These are phyloP conservation scores for Solenopsis fugax DNA, from an alignment of 1,140 invertebrate genomes.

Conservation along the genomic window DNA sequence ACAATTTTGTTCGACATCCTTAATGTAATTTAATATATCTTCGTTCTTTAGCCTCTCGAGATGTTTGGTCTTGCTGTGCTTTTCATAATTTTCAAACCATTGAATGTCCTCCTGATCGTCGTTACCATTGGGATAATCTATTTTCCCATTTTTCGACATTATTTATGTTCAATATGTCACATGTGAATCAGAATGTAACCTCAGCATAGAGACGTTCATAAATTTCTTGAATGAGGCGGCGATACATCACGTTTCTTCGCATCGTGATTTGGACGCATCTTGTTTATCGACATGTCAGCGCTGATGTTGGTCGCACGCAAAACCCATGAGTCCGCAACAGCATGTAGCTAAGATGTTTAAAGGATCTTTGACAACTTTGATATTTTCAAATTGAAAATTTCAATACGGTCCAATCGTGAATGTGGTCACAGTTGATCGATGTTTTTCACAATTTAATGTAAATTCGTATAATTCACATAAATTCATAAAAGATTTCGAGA, in stretches of 20 bases:
- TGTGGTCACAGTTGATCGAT: background rate
- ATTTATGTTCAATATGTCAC: background rate
- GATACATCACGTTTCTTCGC: slow-evolving; percentile 20
- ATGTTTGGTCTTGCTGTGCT: slow-evolving; percentile 2
- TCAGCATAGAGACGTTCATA: background rate
- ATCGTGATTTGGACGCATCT: slow-evolving; percentile 9
- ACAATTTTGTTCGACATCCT: slow-evolving; percentile 46
- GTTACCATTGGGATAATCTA: background rate
- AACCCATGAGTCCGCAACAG: background rate
- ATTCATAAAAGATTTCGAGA: background rate
- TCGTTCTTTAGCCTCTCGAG: background rate
- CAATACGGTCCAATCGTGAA: slow-evolving; percentile 14
- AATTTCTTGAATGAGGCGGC: slow-evolving; percentile 2
- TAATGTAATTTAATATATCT: slow-evolving; percentile 65
- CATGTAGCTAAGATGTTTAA: background rate
- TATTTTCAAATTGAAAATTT: background rate
- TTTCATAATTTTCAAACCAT: slow-evolving; percentile 44
- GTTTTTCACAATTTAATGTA: slow-evolving; percentile 5
- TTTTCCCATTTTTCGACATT: slow-evolving; percentile 29
- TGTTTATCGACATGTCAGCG: slow-evolving; percentile 39
- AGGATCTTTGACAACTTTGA: background rate
- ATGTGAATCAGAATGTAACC: slow-evolving; percentile 7
- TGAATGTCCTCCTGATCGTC: slow-evolving; percentile 8
- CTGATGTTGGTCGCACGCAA: background rate
- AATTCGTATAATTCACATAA: background rate